phyloP scores from a whole-genome alignment of 2,888 invertebrate genomes.

The Monopis laevigella region DNA sequence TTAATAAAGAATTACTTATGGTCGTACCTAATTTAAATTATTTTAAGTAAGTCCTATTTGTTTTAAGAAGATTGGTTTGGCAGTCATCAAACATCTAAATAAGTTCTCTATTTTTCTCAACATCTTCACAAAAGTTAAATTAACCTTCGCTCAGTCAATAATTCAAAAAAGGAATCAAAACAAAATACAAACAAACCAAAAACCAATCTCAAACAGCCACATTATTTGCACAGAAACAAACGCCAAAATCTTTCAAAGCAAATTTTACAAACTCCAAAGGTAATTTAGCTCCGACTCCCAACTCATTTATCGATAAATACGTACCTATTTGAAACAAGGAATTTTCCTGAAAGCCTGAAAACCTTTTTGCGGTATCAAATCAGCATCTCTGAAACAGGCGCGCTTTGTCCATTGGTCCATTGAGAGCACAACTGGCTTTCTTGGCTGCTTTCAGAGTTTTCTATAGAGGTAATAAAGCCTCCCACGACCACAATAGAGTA shows the following conservation, averaged over 20 bases:
- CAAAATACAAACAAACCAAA: constrained; percentile 8
- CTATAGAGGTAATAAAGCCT: constrained; percentile 64
- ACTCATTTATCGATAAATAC: constrained; percentile 55
- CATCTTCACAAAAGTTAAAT: constrained; percentile 9
- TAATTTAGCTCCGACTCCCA: too few relatives aligned
- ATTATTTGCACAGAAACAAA: constrained; percentile 5
- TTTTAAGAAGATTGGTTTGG: too few relatives aligned
- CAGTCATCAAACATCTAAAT: too few relatives aligned
- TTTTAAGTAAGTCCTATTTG: too few relatives aligned
- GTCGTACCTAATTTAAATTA: too few relatives aligned
- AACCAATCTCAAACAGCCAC: constrained; percentile 5
- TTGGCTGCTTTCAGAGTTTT: constrained; percentile 58
- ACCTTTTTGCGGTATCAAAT: constrained; percentile 13
- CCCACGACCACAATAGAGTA: constrained; percentile 55
- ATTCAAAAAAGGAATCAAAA: background rate
- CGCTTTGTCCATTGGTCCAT: constrained; percentile 48
- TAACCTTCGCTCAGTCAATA: background rate
- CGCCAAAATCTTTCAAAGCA: background rate
- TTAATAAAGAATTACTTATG: too few relatives aligned
- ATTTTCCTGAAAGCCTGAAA: background rate
- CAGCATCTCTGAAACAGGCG: constrained; percentile 22
- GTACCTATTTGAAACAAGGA: constrained; percentile 4
- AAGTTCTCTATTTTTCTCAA: too few relatives aligned
- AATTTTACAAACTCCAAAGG: constrained; percentile 37
- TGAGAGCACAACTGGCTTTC: constrained; percentile 63